Base-by-base conservation (phyloP, 2,888 invertebrate species). In the Lepidocyrtinus sp. region DNA sequence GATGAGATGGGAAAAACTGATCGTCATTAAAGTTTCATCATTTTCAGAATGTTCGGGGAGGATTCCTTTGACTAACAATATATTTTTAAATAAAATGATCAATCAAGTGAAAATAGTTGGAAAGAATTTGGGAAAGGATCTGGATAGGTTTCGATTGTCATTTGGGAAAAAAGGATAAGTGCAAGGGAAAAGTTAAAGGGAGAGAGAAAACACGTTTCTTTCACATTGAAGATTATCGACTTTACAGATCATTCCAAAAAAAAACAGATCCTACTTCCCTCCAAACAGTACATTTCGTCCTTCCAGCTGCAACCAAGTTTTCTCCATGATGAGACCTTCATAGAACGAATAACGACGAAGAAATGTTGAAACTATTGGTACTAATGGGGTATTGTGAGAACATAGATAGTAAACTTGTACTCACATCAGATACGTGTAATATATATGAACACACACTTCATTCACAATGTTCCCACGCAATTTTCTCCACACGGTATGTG, bases 91-190 rank as follows among this genome's bases (percentile, higher is more conserved):
- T n/a, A n/a, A n/a, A n/a, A n/a, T n/a, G n/a, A n/a, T n/a, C n/a
- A n/a, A n/a, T n/a, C n/a, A n/a, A n/a, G n/a, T n/a, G n/a, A n/a
- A n/a, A n/a, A n/a, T n/a, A n/a, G n/a, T 36, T 36, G 36, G 77
- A 77, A 77, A 64, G 21, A 24, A 19, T 17, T 2, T 2, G 15
- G 63, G 12, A 3, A 24, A 63, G 7, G 22, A 22, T 7, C 3
- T 59, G 59, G 17, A 59, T 17, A 59, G 59, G 59, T 59, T 59
- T n/a, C 21, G n/a, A 21, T n/a, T 3, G 59, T 59, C n/a, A 62
- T 21, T 17, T 62, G 19, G 24, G 63, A 36, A 36, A 5, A 36
- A 36, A 36, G 36, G 12, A 36, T 36, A 36, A 36, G 36, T 36
- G 36, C 36, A 7, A 12, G 36, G 36, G 36, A 36, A 36, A 36